Conservation (phyloP, 2,797 vertebrate species). For the Limosa lapponica region DNA sequence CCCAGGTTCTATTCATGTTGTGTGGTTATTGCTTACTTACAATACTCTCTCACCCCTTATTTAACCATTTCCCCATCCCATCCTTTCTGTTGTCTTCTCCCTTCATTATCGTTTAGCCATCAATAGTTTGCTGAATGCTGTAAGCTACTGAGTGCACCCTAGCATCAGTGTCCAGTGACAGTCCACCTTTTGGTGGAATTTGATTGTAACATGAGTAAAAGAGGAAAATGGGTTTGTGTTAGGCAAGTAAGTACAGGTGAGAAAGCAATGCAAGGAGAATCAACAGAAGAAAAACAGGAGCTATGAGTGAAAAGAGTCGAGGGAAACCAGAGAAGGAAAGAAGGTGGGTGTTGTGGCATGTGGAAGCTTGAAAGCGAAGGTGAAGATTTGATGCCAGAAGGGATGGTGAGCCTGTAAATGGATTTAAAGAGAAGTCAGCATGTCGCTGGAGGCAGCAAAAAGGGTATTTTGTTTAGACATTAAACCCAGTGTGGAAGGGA, state of each 20-base stretch:
- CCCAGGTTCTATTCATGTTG: neutral
- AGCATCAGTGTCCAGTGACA: neutral
- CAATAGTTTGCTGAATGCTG: accelerated
- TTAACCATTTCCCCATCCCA: neutral
- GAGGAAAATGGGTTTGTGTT: neutral
- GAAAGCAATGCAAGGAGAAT: neutral
- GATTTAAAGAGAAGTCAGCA: neutral
- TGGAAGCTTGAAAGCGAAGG: neutral
- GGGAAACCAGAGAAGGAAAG: neutral
- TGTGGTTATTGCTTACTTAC: neutral
- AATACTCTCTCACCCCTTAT: neutral
- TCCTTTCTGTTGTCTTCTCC: neutral
- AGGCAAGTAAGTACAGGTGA: neutral
- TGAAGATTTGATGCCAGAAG: neutral
- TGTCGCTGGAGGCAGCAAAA: neutral
- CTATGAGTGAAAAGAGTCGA: neutral
- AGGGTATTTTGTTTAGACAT: neutral
- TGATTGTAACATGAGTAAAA: neutral
- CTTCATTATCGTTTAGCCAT: neutral
- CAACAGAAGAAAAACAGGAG: neutral
- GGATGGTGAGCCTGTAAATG: neutral
- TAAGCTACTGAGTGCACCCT: neutral
- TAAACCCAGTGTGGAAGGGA: neutral
- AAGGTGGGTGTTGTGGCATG: accelerated
- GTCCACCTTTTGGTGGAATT: neutral